Evolutionary conservation across 2,888 invertebrate species (phyloP), one percentile per base, ranked within the genome.

Genomic region (Meiosimyza decipiens): DNA sequence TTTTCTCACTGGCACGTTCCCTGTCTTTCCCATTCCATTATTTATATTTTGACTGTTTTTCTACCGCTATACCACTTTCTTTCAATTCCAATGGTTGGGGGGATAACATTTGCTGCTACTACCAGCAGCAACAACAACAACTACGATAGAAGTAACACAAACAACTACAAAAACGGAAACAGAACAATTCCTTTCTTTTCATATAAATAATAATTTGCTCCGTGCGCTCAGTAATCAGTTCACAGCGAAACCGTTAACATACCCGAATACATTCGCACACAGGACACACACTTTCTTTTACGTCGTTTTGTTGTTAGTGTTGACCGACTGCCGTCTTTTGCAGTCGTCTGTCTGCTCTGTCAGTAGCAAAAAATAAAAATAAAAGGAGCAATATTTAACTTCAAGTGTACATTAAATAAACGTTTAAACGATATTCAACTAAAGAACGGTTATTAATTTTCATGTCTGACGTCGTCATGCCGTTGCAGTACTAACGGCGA

Each of bases 201-300:
- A 62, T 66, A 59, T 55, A 73, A 73, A 72, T 69, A 75, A 74
- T 74, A 74, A 71, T 73, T 73, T 66, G 33, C 64, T 63, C 55
- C 40, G 51, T 73, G 71, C 22, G 66, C 54, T 76, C 71, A 76
- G 76, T 76, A 71, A 72, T 75, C 69, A 76, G 68, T 63, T 69
- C 50, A 72, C 74, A 72, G 72, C 16, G 70, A 69, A 73, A 64
- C 74, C 52, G 76, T 76, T 72, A 75, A 65, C 63, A 73, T 71
- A 57, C 16, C 57, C n/a, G 28, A 57, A 57, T 3, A 57, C 49
- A 64, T 40, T 22, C 51, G 51, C 12, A 22, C 28, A 59, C 28
- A 70, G 47, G 18, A 64, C 49, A 51, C 12, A 50, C 13, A 16
- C 54, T 54, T 54, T 16, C 15, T 54, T 40, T 40, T 40, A 40